These are phyloP conservation scores for Ameiurus melas DNA, from an alignment of 2,113 vertebrate genomes.

Conservation along the genomic window DNA sequence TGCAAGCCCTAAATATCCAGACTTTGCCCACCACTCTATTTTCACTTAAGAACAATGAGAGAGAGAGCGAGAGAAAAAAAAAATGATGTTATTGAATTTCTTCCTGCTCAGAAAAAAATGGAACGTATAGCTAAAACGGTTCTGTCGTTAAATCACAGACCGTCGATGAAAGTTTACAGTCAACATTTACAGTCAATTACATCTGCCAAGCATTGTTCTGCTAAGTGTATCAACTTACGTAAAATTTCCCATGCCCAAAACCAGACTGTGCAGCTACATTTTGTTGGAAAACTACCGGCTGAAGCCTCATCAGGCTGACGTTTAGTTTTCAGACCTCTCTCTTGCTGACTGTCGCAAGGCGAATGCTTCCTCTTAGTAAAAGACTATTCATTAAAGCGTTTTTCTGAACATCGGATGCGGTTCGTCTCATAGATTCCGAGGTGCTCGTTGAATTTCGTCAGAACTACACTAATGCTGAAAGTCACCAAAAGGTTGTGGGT, in stretches of 20 bases:
- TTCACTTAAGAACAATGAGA: conserved; percentile 5
- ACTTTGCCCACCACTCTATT: conserved; percentile 12
- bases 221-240: conserved; percentile 27
- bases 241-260: conserved; percentile 29
- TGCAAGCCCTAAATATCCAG: conserved; percentile 15
- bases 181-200: conserved; percentile 20
- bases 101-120: background rate
- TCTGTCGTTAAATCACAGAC: conserved; percentile 21
- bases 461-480: background rate
- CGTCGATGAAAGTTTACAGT: conserved; percentile 21
- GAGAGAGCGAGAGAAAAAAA: no score
- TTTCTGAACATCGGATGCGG: background rate
- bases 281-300: background rate
- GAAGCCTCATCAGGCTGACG: background rate
- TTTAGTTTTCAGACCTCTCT: background rate
- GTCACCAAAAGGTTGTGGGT: background rate
- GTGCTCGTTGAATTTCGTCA: background rate
- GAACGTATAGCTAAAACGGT: conserved; percentile 15
- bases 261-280: conserved; percentile 12
- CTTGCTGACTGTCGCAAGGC: background rate
- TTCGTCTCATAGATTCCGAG: background rate
- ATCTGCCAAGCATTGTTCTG: conserved; percentile 33
- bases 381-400: background rate
- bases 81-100: background rate
- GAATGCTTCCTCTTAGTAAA: conserved; percentile 1